A percentile compares a stretch with the other conserved stretches of the same genome.
phyloP scores from a whole-genome alignment of 2,888 invertebrate species.

The Nomada hirtipes region DNA sequence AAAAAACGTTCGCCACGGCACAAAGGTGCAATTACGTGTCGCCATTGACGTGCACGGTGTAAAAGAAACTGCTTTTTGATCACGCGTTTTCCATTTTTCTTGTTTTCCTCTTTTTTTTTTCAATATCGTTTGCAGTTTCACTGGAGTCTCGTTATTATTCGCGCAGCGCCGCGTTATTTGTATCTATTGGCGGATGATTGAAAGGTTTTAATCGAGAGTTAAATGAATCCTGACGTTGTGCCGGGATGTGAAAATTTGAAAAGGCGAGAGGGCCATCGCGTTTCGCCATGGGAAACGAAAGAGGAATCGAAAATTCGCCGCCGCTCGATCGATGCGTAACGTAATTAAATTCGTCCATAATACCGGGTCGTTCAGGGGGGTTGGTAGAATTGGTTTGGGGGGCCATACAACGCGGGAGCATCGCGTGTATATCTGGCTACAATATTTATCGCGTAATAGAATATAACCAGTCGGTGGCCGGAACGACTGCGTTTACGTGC shows the following conservation, averaged over 20 bases:
- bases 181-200: slow-evolving; percentile 6
- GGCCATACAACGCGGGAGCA: slow-evolving; percentile 13
- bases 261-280: not conserved
- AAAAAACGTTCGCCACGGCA: slow-evolving; percentile 59
- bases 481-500: slow-evolving; percentile 78
- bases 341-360: slow-evolving; percentile 66
- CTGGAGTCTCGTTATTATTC: slow-evolving; percentile 28
- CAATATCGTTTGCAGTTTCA: slow-evolving; percentile 7
- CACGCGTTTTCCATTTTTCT: not conserved
- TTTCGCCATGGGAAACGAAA: not conserved
- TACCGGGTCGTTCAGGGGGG: not conserved
- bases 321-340: slow-evolving; percentile 30
- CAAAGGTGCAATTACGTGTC: slow-evolving; percentile 63
- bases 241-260: slow-evolving; percentile 26
- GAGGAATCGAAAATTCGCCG: slow-evolving; percentile 40
- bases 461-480: slow-evolving; percentile 75
- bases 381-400: not conserved
- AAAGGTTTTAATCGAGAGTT: slow-evolving; percentile 37
- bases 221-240: slow-evolving; percentile 41
- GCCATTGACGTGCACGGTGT: not conserved
- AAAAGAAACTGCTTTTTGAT: not conserved
- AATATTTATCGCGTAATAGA: slow-evolving; percentile 82
- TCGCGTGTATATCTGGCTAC: slow-evolving; percentile 65
- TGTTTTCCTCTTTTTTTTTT: not conserved
- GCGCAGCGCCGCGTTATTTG: slow-evolving; percentile 15